phyloP scores from a whole-genome alignment of 2,113 vertebrate species.

The Galeopterus variegatus region DNA sequence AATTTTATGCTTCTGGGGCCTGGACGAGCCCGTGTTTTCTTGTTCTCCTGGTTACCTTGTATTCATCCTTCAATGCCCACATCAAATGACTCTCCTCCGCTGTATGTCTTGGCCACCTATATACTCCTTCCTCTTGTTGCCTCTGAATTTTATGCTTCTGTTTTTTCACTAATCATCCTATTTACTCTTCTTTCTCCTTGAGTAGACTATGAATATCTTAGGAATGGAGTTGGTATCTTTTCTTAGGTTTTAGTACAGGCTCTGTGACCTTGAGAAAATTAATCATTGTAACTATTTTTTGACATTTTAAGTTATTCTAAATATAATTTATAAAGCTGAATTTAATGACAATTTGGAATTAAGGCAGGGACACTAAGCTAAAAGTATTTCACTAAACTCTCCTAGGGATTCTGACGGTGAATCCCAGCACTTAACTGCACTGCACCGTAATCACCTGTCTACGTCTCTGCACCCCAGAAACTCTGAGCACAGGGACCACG shows the following conservation, averaged over 20 bases:
- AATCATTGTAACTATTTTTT: not conserved
- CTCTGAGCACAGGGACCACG: not conserved
- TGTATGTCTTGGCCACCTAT: not conserved
- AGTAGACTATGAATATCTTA: not conserved
- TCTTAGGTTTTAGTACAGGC: not conserved
- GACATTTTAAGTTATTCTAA: conserved; percentile 25
- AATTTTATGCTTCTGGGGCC: not conserved
- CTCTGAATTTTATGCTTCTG: not conserved
- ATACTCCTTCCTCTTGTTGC: not conserved
- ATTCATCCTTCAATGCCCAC: not conserved
- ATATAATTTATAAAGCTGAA: conserved; percentile 19
- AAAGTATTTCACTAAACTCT: not conserved
- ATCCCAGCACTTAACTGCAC: too few relatives aligned
- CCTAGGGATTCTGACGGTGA: not conserved
- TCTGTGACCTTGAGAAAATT: not conserved
- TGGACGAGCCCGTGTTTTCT: not conserved
- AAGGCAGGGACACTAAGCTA: not conserved
- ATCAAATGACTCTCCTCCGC: not conserved
- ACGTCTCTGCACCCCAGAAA: too few relatives aligned
- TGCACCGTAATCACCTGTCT: not conserved
- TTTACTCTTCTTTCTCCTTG: not conserved
- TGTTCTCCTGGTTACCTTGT: not conserved
- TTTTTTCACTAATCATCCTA: not conserved
- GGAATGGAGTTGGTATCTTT: not conserved
- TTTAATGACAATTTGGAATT: not conserved